These are phyloP conservation scores for Bombus haemorrhoidalis DNA, from an alignment of 1,140 invertebrate genomes.

Conservation along the genomic window DNA sequence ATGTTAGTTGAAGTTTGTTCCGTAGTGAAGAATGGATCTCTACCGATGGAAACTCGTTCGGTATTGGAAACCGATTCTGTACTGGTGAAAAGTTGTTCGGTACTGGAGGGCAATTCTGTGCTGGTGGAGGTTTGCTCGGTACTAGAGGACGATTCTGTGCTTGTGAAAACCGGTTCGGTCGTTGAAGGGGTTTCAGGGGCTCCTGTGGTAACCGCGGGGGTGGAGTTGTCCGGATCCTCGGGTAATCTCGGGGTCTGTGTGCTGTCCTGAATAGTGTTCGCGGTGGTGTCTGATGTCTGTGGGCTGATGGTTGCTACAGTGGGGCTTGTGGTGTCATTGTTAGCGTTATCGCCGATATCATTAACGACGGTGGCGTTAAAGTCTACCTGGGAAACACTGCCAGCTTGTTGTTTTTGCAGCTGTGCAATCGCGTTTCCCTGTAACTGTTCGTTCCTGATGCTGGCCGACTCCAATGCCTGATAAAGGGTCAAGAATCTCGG, in stretches of 20 bases:
- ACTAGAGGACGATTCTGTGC: constrained; percentile 24
- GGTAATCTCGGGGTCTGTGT: constrained; percentile 50
- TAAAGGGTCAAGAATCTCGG: constrained; percentile 78
- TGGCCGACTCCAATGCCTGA: constrained; percentile 78
- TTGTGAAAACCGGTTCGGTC: constrained; percentile 23
- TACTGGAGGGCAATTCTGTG: background rate
- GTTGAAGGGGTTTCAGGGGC: constrained; percentile 39
- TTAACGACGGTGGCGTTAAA: constrained; percentile 71
- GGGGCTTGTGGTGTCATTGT: constrained; percentile 72
- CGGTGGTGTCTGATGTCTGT: constrained; percentile 61
- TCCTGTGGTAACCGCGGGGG: constrained; percentile 27
- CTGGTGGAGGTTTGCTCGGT: constrained; percentile 31
- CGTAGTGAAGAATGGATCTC: constrained; percentile 3
- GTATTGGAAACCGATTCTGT: constrained; percentile 23
- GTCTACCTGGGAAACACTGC: constrained; percentile 71
- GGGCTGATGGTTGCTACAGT: constrained; percentile 62
- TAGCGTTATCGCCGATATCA: constrained; percentile 69
- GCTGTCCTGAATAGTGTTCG: constrained; percentile 58
- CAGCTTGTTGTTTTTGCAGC: constrained; percentile 36
- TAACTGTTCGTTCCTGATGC: constrained; percentile 77
- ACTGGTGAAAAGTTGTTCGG: constrained; percentile 31
- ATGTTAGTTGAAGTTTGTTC: background rate
- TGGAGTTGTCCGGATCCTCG: constrained; percentile 43
- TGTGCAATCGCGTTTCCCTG: constrained; percentile 56
- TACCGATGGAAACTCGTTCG: background rate